These are phyloP conservation scores for Dendrolimus kikuchii DNA, from an alignment of 1,140 invertebrate species.

Conservation along the genomic window DNA sequence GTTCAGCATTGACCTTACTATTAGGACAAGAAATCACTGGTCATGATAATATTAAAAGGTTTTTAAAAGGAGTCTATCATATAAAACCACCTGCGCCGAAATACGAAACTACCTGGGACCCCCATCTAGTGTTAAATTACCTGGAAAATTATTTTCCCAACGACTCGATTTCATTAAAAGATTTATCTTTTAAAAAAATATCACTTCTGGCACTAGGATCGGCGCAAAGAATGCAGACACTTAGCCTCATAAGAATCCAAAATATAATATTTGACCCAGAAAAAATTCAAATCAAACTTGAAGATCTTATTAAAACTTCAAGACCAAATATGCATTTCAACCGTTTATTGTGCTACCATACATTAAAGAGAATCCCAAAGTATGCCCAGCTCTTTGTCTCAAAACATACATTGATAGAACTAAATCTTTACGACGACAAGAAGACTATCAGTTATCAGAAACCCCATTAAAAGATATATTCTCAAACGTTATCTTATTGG, in stretches of 20 bases:
- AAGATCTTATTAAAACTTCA: conserved; percentile 21
- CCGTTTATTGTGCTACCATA: no score
- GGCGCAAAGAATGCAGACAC: conserved; percentile 24
- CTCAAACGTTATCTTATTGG: no score
- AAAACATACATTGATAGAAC: no score
- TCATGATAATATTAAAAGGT: conserved; percentile 9
- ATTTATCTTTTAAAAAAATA: conserved; percentile 8
- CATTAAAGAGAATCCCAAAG: no score
- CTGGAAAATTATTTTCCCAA: conserved; percentile 11
- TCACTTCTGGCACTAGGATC: conserved; percentile 25
- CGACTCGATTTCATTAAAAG: conserved; percentile 10
- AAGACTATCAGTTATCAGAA: no score
- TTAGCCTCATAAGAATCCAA: conserved; percentile 17
- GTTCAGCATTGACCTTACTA: conserved; percentile 10
- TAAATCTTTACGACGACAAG: no score
- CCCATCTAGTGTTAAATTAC: conserved; percentile 8
- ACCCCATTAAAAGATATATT: no score
- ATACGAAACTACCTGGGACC: conserved; percentile 19
- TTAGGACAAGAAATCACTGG: conserved; percentile 1
- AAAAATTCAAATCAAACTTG: conserved; percentile 11
- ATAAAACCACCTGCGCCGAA: conserved; percentile 18
- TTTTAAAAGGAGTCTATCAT: conserved; percentile 27
- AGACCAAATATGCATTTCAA: no score
- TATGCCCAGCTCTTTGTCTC: no score
- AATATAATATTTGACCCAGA: conserved; percentile 8